Evolutionary conservation across 2,888 invertebrate genomes (phyloP), one percentile per base, ranked within the genome.

Genomic region (Lumbricus terrestris): DNA sequence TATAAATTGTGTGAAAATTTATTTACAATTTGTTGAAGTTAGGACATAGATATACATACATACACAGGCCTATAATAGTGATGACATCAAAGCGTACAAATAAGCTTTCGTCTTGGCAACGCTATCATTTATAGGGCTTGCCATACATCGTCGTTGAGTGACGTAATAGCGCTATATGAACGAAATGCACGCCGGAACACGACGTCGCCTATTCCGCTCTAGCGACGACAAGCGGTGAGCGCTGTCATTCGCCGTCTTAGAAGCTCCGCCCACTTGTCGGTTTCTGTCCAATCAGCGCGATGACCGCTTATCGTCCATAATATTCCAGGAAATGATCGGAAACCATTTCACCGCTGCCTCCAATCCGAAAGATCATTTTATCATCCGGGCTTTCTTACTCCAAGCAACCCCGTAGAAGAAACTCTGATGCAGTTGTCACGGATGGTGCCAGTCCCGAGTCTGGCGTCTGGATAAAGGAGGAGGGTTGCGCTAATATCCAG

Each of bases 91-190:
- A n/a, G 69, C 0, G 29, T 69, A n/a, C 69, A 69, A 69, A n/a
- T 69, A 69, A 69, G n/a, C n/a, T 69, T 69, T 69, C n/a, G 69
- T n/a, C 29, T 29, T 16, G 69, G 29, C n/a, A n/a, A n/a, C 69
- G 69, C 69, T 69, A 69, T 69, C 69, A 69, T 69, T 69, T 69
- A 69, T 69, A 69, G 69, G n/a, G 69, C 69, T 69, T 69, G 69
- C 29, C 69, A 69, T 29, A 69, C n/a, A n/a, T 69, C n/a, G 69
- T 29, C 69, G 69, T n/a, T n/a, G 69, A 0, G n/a, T 69, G 69
- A 69, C 29, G 11, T n/a, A 69, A 69, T 69, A n/a, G 69, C 69
- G 69, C 69, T 69, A 69, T n/a, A 69, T 69, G 69, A 69, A 11
- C 69, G 69, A 69, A 29, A 8, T 69, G n/a, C 2, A n/a, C 29